Percentiles rank a stretch among this genome's conserved stretches.
Evolutionary conservation across 1,140 invertebrate genomes (phyloP).

Genomic region (Anthonomus grandis): DNA sequence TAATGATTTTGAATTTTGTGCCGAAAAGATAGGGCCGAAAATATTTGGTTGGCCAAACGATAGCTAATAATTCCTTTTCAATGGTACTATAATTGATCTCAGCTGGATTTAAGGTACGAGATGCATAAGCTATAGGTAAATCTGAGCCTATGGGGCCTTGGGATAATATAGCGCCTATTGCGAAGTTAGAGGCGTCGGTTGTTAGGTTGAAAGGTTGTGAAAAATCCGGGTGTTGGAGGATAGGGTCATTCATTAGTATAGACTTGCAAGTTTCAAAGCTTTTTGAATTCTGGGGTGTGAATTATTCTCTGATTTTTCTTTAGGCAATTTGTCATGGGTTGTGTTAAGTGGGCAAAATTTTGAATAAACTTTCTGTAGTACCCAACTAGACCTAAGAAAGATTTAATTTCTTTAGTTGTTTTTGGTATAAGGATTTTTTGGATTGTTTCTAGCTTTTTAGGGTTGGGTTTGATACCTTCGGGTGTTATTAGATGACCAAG

Average conservation of each 20-base stretch:
- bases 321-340: conserved; percentile 9
- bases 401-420: conserved; percentile 12
- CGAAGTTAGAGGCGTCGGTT: conserved; percentile 43
- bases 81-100: conserved; percentile 8
- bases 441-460: background rate
- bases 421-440: background rate
- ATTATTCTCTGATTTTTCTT: conserved; percentile 1
- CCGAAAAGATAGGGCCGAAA: conserved; percentile 13
- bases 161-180: conserved; percentile 13
- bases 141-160: conserved; percentile 10
- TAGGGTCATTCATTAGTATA: conserved; percentile 22
- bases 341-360: conserved; percentile 7
- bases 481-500: conserved; percentile 29
- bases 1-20: conserved; percentile 8
- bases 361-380: conserved; percentile 26
- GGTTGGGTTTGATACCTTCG: conserved; percentile 22
- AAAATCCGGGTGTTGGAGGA: conserved; percentile 42
- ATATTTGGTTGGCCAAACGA: conserved; percentile 9
- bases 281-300: conserved; percentile 4
- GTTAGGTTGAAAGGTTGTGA: conserved; percentile 40
- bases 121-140: conserved; percentile 5
- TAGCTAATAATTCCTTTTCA: conserved; percentile 7
- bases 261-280: conserved; percentile 11
- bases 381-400: conserved; percentile 17
- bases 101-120: conserved; percentile 9